phyloP scores from a whole-genome alignment of 2,113 vertebrate genomes.

The Aramus guarauna region DNA sequence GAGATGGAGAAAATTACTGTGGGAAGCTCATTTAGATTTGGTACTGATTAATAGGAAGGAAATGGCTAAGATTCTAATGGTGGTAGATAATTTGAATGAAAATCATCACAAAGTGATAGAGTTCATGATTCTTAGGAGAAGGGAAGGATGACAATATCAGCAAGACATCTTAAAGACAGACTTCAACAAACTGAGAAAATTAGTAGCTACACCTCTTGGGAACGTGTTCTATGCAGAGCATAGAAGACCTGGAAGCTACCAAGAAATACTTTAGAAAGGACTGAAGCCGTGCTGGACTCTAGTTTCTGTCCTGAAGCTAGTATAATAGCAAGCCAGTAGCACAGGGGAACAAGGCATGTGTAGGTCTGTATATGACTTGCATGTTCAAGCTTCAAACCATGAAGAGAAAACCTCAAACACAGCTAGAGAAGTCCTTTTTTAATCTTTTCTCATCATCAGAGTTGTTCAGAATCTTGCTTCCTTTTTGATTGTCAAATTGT shows the following conservation, averaged over 20 bases:
- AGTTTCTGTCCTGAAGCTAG: not conserved
- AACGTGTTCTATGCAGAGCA: not conserved
- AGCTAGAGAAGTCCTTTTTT: not conserved
- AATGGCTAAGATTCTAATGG: conserved; percentile 42
- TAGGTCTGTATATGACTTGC: not conserved
- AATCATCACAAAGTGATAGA: conserved; percentile 27
- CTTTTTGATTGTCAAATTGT: not conserved
- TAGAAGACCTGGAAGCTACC: not conserved
- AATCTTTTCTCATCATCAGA: not conserved
- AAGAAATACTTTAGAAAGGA: not conserved
- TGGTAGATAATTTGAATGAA: conserved; percentile 57
- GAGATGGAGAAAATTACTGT: conserved; percentile 57
- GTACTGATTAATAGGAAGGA: conserved; percentile 54
- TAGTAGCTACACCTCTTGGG: not conserved
- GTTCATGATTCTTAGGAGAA: not conserved
- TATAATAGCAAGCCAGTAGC: not conserved
- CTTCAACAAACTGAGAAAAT: not conserved
- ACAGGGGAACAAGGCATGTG: not conserved
- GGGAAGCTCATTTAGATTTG: conserved; percentile 64
- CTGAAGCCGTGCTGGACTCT: not conserved
- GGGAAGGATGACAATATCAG: conserved; percentile 4
- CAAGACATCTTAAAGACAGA: not conserved
- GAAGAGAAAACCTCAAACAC: not conserved
- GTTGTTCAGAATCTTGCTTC: not conserved
- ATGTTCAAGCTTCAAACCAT: not conserved